These are phyloP conservation scores for Poecilia velifera DNA, from an alignment of 2,797 vertebrate species.

Conservation along the genomic window DNA sequence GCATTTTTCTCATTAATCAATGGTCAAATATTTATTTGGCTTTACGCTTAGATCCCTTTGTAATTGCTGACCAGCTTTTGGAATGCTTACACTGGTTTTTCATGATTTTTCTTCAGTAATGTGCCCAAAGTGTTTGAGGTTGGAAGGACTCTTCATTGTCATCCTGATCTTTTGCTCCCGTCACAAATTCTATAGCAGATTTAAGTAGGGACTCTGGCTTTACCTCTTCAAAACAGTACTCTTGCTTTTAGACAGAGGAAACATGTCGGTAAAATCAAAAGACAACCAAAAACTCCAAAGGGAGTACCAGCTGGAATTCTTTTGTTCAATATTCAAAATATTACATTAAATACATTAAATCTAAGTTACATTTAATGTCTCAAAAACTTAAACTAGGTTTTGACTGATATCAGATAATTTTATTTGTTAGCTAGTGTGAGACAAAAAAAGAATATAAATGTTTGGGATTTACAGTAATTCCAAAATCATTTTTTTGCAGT, in stretches of 20 bases:
- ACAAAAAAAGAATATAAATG: background rate
- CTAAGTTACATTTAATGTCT: background rate
- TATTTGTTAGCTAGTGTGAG: background rate
- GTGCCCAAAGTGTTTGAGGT: background rate
- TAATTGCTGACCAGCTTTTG: background rate
- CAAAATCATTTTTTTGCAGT: background rate
- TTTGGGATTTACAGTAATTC: background rate
- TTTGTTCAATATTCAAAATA: background rate
- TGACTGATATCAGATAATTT: background rate
- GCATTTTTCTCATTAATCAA: background rate
- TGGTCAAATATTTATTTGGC: background rate
- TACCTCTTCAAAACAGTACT: background rate
- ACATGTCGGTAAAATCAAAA: background rate
- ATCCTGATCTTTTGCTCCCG: background rate
- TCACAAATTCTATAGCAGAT: background rate
- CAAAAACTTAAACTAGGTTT: background rate
- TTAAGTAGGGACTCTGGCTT: background rate
- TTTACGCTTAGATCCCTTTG: background rate
- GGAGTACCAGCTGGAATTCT: background rate
- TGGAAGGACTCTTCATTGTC: background rate
- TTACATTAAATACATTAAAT: background rate
- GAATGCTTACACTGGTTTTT: background rate
- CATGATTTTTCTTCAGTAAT: background rate
- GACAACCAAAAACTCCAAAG: background rate
- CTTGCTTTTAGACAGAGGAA: background rate